phyloP scores from a whole-genome alignment of 1,140 invertebrate genomes.

The Scylla paramamosain region DNA sequence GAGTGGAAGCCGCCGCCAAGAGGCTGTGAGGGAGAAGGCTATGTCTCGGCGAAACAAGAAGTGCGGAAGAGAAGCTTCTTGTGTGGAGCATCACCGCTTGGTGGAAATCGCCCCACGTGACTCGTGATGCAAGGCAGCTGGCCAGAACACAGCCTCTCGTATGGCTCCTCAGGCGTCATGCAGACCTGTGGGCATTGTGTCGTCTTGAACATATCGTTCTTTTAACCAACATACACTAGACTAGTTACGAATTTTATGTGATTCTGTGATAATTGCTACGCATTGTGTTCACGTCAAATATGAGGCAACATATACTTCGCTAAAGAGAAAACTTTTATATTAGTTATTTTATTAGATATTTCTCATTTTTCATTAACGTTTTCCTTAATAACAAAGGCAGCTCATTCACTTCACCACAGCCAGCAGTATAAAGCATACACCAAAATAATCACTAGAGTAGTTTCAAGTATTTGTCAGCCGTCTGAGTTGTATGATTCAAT shows the following conservation, averaged over 20 bases:
- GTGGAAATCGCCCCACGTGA: neutral
- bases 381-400: too few species aligned
- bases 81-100: neutral
- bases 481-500: too few species aligned
- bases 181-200: neutral
- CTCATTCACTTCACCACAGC: too few species aligned
- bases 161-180: slow-evolving; percentile 27
- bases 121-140: slow-evolving; percentile 45
- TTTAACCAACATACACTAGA: too few species aligned
- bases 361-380: too few species aligned
- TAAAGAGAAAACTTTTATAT: neutral
- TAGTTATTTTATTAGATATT: too few species aligned
- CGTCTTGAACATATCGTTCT: too few species aligned
- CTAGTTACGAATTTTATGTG: neutral
- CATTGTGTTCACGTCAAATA: neutral
- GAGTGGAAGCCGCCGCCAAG: too few species aligned
- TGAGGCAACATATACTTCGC: neutral
- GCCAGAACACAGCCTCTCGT: slow-evolving; percentile 35
- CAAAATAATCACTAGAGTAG: too few species aligned
- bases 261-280: neutral
- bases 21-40: neutral
- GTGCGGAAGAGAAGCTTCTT: neutral
- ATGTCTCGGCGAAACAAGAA: neutral
- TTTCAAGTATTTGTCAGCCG: too few species aligned
- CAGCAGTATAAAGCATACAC: too few species aligned